Percentiles rank a stretch among this genome's conserved stretches.
phyloP scores from a whole-genome alignment of 2,797 vertebrate species.

The Ctenochaetus hawaiiensis region DNA sequence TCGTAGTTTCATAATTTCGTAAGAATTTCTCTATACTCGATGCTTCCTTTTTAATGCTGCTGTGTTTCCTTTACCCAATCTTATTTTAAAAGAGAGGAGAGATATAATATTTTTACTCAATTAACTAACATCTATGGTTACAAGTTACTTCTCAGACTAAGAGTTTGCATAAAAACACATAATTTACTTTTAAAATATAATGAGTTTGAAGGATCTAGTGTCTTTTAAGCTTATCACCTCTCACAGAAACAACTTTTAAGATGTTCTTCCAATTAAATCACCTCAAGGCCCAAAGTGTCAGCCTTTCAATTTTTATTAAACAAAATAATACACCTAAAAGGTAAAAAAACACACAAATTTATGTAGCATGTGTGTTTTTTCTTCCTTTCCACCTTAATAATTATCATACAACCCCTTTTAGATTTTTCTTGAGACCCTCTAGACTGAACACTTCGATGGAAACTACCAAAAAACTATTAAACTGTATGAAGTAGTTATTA shows the following conservation, averaged over 20 bases:
- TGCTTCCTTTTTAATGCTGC: neutral
- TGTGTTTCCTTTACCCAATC: neutral
- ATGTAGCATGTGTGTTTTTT: neutral
- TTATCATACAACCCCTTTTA: neutral
- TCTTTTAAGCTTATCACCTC: slow-evolving; percentile 5
- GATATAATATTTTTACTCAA: too few relatives aligned
- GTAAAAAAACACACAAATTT: neutral
- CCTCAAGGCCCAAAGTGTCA: neutral
- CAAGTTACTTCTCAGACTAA: neutral
- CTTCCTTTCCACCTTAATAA: neutral
- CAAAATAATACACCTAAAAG: neutral
- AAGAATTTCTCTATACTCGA: too few relatives aligned
- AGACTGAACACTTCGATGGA: neutral
- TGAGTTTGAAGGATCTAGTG: neutral
- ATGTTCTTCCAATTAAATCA: neutral
- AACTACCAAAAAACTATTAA: neutral
- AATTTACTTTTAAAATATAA: neutral
- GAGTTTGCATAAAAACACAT: neutral
- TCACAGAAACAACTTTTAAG: neutral
- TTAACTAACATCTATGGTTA: neutral
- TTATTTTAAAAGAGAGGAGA: neutral
- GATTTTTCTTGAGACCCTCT: neutral
- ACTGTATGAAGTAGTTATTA: neutral
- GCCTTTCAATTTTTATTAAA: too few relatives aligned
- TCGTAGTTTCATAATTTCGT: neutral